Conservation (phyloP, 2,888 invertebrate species). For the Cremastobaeus sp. region DNA sequence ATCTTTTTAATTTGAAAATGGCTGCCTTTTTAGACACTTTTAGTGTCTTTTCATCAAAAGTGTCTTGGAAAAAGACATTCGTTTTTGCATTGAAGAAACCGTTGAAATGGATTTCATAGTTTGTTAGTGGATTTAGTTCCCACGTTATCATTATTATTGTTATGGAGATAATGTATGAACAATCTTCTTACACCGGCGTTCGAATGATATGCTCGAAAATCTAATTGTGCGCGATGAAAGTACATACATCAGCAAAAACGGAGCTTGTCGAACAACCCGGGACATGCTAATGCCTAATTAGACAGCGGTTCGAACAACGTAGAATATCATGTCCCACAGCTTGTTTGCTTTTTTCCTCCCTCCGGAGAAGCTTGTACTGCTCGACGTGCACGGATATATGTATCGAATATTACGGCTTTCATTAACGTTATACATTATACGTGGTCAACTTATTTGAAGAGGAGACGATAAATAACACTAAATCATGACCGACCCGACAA, state of each 20-base stretch:
- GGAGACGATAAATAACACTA: constrained; percentile 46
- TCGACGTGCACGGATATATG: constrained; percentile 36
- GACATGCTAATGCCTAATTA: constrained; percentile 52
- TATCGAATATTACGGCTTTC: constrained; percentile 42
- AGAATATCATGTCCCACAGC: constrained; percentile 34
- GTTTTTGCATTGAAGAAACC: too few relatives aligned
- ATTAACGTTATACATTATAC: constrained; percentile 24
- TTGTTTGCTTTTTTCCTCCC: constrained; percentile 23
- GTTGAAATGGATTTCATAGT: too few relatives aligned
- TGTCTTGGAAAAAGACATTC: too few relatives aligned
- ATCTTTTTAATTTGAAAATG: too few relatives aligned
- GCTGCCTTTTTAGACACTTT: too few relatives aligned
- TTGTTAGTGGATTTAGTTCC: too few relatives aligned
- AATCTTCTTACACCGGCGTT: constrained; percentile 8
- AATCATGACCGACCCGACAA: constrained; percentile 39
- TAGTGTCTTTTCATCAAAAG: too few relatives aligned
- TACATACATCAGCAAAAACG: constrained; percentile 37
- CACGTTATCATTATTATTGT: too few relatives aligned
- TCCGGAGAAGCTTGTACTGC: not conserved
- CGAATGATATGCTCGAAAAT: constrained; percentile 24
- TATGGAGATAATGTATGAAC: too few relatives aligned
- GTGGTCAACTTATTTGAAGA: constrained; percentile 26
- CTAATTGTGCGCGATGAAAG: constrained; percentile 28
- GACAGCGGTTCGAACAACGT: constrained; percentile 39
- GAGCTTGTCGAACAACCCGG: constrained; percentile 30